Percentiles rank a stretch among this genome's conserved stretches.
phyloP scores from a whole-genome alignment of 92 coral and sea anemone species.

The Porites divaricata region DNA sequence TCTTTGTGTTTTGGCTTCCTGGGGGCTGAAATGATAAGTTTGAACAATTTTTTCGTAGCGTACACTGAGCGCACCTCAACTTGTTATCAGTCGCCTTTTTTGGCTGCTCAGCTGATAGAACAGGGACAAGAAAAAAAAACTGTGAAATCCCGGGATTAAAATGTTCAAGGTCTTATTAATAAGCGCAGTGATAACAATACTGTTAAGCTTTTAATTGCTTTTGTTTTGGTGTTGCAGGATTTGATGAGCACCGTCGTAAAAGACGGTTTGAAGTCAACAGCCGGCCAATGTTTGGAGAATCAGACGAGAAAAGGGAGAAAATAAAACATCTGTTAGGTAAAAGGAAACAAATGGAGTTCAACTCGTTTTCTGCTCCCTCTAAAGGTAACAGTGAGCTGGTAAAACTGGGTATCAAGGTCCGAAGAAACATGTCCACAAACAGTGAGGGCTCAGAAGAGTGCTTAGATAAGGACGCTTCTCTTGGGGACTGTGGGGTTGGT shows the following conservation, averaged over 20 bases:
- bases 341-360: constrained; percentile 20
- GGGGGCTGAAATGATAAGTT: too few species aligned
- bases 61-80: too few species aligned
- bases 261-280: constrained; percentile 74
- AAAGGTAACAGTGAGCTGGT: neutral
- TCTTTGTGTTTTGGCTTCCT: too few species aligned
- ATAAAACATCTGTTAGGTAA: constrained; percentile 25
- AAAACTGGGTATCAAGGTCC: constrained; percentile 32
- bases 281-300: constrained; percentile 69
- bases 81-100: too few species aligned
- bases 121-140: too few species aligned
- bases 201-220: neutral
- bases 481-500: too few species aligned
- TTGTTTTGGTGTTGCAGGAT: constrained; percentile 45
- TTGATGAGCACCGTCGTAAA: constrained; percentile 78
- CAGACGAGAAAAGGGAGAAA: constrained; percentile 16
- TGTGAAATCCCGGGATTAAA: too few species aligned
- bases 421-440: constrained; percentile 2
- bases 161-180: too few species aligned
- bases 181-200: too few species aligned
- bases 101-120: too few species aligned
- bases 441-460: neutral
- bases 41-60: too few species aligned
- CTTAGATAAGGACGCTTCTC: neutral
- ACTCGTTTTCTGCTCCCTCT: constrained; percentile 7